phyloP scores from a whole-genome alignment of 2,797 vertebrate genomes.

The Percopsis omiscomaycus region DNA sequence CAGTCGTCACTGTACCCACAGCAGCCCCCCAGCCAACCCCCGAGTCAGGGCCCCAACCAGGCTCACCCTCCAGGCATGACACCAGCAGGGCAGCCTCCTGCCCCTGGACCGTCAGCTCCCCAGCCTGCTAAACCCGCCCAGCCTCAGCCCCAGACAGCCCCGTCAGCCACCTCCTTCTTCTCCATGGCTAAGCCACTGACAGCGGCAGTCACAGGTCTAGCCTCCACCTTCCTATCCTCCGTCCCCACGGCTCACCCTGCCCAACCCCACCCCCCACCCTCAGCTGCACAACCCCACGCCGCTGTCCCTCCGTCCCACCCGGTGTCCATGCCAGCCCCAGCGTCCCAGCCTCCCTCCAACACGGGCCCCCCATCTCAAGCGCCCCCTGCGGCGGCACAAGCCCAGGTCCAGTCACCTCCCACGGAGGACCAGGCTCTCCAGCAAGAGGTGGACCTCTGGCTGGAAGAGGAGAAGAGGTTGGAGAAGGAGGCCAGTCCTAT shows the following conservation, averaged over 20 bases:
- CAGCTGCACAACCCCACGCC: constrained; percentile 44
- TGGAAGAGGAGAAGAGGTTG: constrained; percentile 58
- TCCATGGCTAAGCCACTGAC: constrained; percentile 81
- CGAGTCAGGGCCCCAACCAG: constrained; percentile 61
- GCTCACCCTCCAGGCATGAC: constrained; percentile 47
- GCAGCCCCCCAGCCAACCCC: constrained; percentile 52
- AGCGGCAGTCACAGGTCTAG: constrained; percentile 77
- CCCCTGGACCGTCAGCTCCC: constrained; percentile 45
- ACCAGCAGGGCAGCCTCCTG: constrained; percentile 46
- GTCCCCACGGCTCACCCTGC: constrained; percentile 59
- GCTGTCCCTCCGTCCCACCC: constrained; percentile 59
- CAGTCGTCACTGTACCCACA: constrained; percentile 77
- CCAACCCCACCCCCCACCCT: constrained; percentile 61
- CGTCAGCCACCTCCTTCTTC: constrained; percentile 79
- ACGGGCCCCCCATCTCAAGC: constrained; percentile 52
- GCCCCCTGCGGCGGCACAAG: constrained; percentile 28
- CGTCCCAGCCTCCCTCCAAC: constrained; percentile 44
- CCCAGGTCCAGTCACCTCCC: constrained; percentile 37
- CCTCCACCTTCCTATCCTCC: constrained; percentile 71
- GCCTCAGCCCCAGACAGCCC: constrained; percentile 59
- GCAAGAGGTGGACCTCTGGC: constrained; percentile 61
- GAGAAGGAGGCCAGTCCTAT: constrained; percentile 37
- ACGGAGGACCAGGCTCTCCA: constrained; percentile 46
- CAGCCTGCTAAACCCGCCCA: constrained; percentile 53
- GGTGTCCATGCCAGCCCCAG: constrained; percentile 39